A percentile compares a stretch with the other conserved stretches of the same genome.
Conservation (phyloP, 1,140 invertebrate species). For the Pseudomyrmex sp. region DNA sequence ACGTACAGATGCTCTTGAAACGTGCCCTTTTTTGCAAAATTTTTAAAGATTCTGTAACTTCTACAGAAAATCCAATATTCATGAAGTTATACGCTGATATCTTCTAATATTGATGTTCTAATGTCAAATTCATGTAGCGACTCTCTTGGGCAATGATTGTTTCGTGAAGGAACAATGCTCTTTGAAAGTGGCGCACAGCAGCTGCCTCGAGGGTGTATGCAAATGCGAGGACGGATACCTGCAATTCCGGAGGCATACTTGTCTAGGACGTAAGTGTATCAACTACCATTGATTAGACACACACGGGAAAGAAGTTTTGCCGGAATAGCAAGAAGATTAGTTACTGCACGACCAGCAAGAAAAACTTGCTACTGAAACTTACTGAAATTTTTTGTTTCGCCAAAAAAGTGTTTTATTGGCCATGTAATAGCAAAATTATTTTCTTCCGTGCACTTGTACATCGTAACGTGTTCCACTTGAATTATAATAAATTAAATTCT, state of each 20-base stretch:
- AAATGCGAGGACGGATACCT: conserved; percentile 92
- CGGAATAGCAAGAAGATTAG: no score
- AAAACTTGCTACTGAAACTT: no score
- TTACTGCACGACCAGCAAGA: no score
- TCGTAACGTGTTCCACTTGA: no score
- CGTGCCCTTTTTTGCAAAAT: not conserved
- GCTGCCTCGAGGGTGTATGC: conserved; percentile 90
- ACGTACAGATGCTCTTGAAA: not conserved
- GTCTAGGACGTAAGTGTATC: conserved; percentile 91
- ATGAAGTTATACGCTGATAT: no score
- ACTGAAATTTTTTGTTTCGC: no score
- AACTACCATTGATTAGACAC: not conserved
- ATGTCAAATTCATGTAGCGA: conserved; percentile 85
- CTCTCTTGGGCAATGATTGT: conserved; percentile 91
- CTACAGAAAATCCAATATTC: no score
- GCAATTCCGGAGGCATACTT: conserved; percentile 94
- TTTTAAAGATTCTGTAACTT: not conserved
- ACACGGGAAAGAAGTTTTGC: not conserved
- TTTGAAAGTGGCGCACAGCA: conserved; percentile 92
- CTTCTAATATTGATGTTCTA: conserved; percentile 60
- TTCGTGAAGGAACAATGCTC: conserved; percentile 90
- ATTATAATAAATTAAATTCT: not conserved
- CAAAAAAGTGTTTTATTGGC: no score
- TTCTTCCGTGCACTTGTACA: no score
- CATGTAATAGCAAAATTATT: not conserved